Evolutionary conservation across 2,113 vertebrate species (phyloP).

Genomic region (Platichthys stellatus): DNA sequence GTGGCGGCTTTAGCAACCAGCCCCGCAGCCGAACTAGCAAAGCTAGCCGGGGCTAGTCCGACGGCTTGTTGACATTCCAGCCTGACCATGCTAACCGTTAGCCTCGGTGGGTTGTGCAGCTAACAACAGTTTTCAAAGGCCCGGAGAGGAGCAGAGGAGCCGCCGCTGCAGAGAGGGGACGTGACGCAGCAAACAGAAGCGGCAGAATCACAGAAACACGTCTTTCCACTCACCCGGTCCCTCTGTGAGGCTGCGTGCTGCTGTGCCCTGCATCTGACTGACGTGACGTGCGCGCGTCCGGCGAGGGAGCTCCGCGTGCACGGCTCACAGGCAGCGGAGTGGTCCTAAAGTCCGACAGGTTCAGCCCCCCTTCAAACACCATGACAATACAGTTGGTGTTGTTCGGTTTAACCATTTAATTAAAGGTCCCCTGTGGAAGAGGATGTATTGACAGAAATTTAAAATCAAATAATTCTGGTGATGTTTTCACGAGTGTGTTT

Average conservation of each 20-base stretch:
- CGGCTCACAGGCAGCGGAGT: neutral
- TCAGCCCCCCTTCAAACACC: neutral
- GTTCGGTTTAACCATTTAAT: neutral
- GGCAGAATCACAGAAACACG: neutral
- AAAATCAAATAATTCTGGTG: too few species aligned
- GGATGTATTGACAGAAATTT: too few species aligned
- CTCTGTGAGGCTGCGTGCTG: slow-evolving; percentile 4
- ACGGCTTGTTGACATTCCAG: slow-evolving; percentile 65
- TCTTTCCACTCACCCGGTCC: slow-evolving; percentile 56
- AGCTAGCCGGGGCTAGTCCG: slow-evolving; percentile 53
- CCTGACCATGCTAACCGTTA: slow-evolving; percentile 54
- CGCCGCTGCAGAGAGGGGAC: neutral
- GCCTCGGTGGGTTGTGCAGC: slow-evolving; percentile 19
- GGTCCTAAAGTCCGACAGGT: slow-evolving; percentile 58
- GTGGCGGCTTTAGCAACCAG: neutral
- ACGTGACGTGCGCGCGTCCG: slow-evolving; percentile 65
- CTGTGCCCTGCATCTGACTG: slow-evolving; percentile 62
- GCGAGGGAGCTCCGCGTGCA: slow-evolving; percentile 29
- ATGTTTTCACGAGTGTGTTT: too few species aligned
- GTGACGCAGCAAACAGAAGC: neutral
- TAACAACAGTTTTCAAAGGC: neutral
- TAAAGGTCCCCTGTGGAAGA: neutral
- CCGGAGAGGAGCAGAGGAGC: neutral
- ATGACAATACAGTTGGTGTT: neutral
- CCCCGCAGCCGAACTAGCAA: neutral